Percentiles rank a stretch among this genome's conserved stretches.
phyloP scores from a whole-genome alignment of 2,113 vertebrate genomes.

The Xiphorhynchus elegans region DNA sequence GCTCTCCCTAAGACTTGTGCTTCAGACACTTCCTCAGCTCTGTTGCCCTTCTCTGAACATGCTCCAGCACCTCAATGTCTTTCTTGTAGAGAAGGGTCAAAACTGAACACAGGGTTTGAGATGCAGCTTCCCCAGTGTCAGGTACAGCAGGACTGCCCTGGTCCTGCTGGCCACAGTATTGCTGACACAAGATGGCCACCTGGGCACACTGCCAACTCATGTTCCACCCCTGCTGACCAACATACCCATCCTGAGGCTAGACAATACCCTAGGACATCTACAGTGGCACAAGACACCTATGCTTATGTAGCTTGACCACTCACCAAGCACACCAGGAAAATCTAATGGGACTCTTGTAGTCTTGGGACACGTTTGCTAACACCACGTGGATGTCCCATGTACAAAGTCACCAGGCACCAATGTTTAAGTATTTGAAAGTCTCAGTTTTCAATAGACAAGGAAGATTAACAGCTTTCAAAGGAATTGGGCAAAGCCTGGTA shows the following conservation, averaged over 20 bases:
- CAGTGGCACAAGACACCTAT: neutral
- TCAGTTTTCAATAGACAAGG: neutral
- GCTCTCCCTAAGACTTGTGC: rapidly evolving
- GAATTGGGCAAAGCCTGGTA: neutral
- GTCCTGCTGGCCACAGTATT: neutral
- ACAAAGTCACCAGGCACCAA: neutral
- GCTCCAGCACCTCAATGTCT: neutral
- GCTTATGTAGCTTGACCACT: neutral
- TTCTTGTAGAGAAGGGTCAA: neutral
- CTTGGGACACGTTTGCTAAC: neutral
- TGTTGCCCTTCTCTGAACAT: neutral
- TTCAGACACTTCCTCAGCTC: neutral
- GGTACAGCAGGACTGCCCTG: neutral
- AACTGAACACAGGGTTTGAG: neutral
- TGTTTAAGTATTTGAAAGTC: neutral
- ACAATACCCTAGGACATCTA: neutral
- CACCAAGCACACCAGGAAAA: neutral
- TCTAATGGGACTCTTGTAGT: neutral
- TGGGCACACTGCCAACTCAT: neutral
- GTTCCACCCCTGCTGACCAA: neutral
- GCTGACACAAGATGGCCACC: neutral
- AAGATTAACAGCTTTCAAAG: neutral
- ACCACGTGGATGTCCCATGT: no score
- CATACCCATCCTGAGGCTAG: neutral
- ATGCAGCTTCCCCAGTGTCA: neutral